Base-by-base conservation (phyloP, 2,113 vertebrate genomes). In the Corythoichthys intestinalis region DNA sequence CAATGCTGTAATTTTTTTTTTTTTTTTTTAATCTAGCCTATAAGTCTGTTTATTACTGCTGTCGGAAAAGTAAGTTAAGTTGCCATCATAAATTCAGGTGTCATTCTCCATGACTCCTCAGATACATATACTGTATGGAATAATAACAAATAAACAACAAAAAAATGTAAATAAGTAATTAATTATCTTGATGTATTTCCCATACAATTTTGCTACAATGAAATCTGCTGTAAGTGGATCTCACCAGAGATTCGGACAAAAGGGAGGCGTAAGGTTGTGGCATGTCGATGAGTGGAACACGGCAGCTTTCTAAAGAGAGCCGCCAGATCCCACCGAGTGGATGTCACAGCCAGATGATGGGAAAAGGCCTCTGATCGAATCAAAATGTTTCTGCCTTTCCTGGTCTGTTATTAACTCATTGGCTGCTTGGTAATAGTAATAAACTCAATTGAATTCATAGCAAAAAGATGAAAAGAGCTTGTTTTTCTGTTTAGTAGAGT, bases 261-360 rank as follows among this genome's bases (percentile, higher is more conserved):
- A 90, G 85, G 89, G 86, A 81, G 86, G 83, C 90, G 83, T 90
- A 90, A 91, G 91, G 91, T 92, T 92, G 90, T 90, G 87, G 88
- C 91, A 83, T 89, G 90, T 88, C 87, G 91, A 91, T 90, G 90
- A 90, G 90, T 91, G 88, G 85, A 87, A 81, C 76, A 73, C 81
- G 59, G 86, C 79, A 76, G 82, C 74, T 87, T 91, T 92, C 89
- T 91, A 90, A 91, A 53, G 90, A 86, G 84, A 90, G 86, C 90
- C 91, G 91, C 90, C 90, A 90, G 83, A 75, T 92, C 90, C 89
- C 83, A 74, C 86, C 71, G 86, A 86, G 89, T 61, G 71, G 73
- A 82, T 90, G 91, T 92, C 92, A 92, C 85, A 69, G 82, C 79
- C 83, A 85, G 85, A 84, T 86, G 89, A 91, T 73, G 80, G 81